A percentile compares a stretch with the other conserved stretches of the same genome.
These are phyloP conservation scores for Neoseiulus cucumeris DNA, from an alignment of 1,140 invertebrate species.

Conservation along the genomic window DNA sequence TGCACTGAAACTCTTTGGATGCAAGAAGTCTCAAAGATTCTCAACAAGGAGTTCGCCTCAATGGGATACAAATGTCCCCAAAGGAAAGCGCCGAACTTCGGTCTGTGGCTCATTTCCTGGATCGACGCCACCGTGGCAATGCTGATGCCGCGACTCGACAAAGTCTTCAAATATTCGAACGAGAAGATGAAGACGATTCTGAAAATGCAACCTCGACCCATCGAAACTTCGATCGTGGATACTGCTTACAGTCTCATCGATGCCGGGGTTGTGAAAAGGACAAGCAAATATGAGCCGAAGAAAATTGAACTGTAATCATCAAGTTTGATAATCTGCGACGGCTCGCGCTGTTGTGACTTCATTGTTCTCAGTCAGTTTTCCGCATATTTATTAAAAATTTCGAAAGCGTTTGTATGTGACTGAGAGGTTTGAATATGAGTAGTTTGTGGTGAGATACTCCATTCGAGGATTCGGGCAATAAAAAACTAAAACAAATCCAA, in stretches of 20 bases:
- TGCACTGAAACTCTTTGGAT: slow-evolving; percentile 28
- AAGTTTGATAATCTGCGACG: no score
- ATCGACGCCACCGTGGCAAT: slow-evolving; percentile 2
- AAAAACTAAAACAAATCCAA: no score
- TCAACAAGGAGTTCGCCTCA: slow-evolving; percentile 28
- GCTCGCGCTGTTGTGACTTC: no score
- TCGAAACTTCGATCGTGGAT: slow-evolving; percentile 29
- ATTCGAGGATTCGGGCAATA: no score
- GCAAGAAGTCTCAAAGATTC: slow-evolving; percentile 29
- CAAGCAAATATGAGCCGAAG: slow-evolving; percentile 25
- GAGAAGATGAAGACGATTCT: slow-evolving; percentile 28
- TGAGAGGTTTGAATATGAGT: no score
- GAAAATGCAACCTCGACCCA: slow-evolving; percentile 23
- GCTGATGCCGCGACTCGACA: slow-evolving; percentile 6
- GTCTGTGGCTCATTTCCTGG: slow-evolving; percentile 12
- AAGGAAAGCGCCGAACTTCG: not conserved
- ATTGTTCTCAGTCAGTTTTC: no score
- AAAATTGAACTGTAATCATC: not conserved
- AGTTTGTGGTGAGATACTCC: no score
- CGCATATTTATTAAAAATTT: no score
- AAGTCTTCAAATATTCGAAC: not conserved
- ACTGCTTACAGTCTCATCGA: slow-evolving; percentile 33
- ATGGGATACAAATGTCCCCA: slow-evolving; percentile 22
- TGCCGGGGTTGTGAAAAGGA: slow-evolving; percentile 29
- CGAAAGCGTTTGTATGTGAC: no score